Evolutionary conservation across 2,113 vertebrate species (phyloP), one percentile per base, ranked within the genome.

Genomic region (Pachycephala philippinensis): DNA sequence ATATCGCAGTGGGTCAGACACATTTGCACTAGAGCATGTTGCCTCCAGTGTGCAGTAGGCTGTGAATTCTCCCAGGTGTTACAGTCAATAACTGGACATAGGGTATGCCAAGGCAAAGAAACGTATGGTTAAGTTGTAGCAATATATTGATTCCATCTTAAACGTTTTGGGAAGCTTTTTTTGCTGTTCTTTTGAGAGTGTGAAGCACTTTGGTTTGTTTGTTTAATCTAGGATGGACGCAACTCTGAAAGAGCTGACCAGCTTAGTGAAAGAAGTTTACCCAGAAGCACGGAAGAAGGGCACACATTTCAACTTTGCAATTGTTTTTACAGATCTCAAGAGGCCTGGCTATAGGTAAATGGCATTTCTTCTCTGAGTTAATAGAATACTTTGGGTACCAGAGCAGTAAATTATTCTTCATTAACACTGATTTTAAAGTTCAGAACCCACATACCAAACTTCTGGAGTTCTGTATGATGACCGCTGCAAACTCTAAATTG

Each of bases 231-330:
- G 99, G 99, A 99, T 99, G 99, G 99, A 99, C n/a, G 99, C 99
- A 17, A 99, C 99, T 52, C 97, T 99, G 93, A 99, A 99, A 95
- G 99, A 99, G 93, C 98, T 99, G 69, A 99, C 99, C 64, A 99
- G 99, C 92, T 97, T 99, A 89, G 99, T 99, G 89, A 99, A 99
- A 92, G 99, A 99, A 97, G 99, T 99, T 57, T 99, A 99, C 94
- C 99, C 99, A 45, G 99, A 99, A 84, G 99, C 99, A 82, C 98
- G 99, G 69, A 99, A 99, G 97, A 99, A 99, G 92, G 99, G 99
- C 86, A 99, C 99, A 3, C 99, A 99, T 96, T 99, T 99, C 96
- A 99, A 99, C 84, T 99, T 99, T 71, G 99, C 99, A 27, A 99
- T 99, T 40, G 99, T 99, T 77, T 99, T 98, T 86, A 99, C 99